A percentile compares a stretch with the other conserved stretches of the same genome.
Conservation (phyloP, 2,797 vertebrate species). For the Decapterus maruadsi region DNA sequence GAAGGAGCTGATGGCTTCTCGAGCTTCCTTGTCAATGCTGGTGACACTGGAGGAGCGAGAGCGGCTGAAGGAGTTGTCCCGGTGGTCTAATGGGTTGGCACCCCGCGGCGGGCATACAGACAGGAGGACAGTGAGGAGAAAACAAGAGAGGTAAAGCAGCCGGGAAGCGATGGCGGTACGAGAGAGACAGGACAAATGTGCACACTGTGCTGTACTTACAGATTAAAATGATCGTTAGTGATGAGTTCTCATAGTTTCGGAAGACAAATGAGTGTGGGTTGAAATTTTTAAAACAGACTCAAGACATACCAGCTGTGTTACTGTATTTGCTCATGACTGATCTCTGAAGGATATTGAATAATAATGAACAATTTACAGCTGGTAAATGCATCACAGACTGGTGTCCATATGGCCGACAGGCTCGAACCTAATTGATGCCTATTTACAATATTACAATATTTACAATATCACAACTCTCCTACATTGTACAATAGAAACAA, state of each 20-base stretch:
- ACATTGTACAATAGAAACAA: conserved; percentile 10
- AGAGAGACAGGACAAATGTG: conserved; percentile 32
- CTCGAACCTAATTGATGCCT: background rate
- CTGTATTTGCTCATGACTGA: background rate
- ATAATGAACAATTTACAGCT: background rate
- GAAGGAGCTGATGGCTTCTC: conserved; percentile 94
- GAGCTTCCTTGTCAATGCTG: conserved; percentile 97
- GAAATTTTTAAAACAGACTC: background rate
- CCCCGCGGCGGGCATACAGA: conserved; percentile 88
- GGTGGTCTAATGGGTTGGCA: conserved; percentile 91
- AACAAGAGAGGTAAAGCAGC: conserved; percentile 82
- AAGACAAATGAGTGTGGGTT: background rate
- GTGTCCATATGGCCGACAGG: conserved; percentile 6
- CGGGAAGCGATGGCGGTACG: conserved; percentile 8
- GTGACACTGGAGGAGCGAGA: conserved; percentile 98
- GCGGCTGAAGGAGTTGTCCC: conserved; percentile 98
- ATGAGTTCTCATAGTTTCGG: background rate
- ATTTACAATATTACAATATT: conserved; percentile 10
- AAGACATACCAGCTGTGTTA: background rate
- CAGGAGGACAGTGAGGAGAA: conserved; percentile 86
- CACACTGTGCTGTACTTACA: conserved; percentile 7
- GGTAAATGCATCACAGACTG: background rate
- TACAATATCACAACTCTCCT: conserved; percentile 9
- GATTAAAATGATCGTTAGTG: background rate
- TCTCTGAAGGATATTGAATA: background rate